Base-by-base conservation (phyloP, 2,888 invertebrate species). In the Coleophora deauratella region DNA sequence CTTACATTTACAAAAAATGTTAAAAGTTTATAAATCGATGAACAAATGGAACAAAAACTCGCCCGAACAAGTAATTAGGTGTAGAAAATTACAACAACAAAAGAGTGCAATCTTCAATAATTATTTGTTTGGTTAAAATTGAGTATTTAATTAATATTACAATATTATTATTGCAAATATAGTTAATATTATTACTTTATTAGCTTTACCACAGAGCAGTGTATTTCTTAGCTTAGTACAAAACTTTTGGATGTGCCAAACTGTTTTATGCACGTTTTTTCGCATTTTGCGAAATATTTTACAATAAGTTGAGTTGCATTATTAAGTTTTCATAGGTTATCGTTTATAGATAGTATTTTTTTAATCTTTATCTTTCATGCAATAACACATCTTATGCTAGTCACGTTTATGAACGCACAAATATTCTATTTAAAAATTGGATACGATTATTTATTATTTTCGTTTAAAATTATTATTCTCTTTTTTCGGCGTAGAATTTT, bases 381-480 rank as follows among this genome's bases (percentile, higher is more conserved):
- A 85, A 85, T 85, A 84, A 80, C 78, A 80, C 74, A 64, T 77
- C 79, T 79, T 73, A 84, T 84, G 81, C 84, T 85, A 85, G 84
- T 85, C 84, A 85, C 62, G 67, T 72, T 78, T 57, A 69, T 70
- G 68, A 77, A 75, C 81, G 84, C 82, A 81, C 82, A 81, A 80
- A 71, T 71, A 66, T 66, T 73, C 66, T 69, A 64, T 62, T 46
- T 48, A 37, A 45, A 35, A 40, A 33, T 45, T 37, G 43, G 37
- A 43, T 49, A 35, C 55, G 57, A 58, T 54, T 49, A 45, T 54
- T 61, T 41, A 39, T 4, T 38, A 41, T 51, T 35, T 47, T 43
- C 34, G 35, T 41, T 33, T 43, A 13, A 38, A 46, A 33, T 36
- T 36, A 44, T 27, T 33, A 32, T 40, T 35, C 33, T 37, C 53